Evolutionary conservation across 2,113 vertebrate species (phyloP).

Genomic region (Podarcis cretensis): DNA sequence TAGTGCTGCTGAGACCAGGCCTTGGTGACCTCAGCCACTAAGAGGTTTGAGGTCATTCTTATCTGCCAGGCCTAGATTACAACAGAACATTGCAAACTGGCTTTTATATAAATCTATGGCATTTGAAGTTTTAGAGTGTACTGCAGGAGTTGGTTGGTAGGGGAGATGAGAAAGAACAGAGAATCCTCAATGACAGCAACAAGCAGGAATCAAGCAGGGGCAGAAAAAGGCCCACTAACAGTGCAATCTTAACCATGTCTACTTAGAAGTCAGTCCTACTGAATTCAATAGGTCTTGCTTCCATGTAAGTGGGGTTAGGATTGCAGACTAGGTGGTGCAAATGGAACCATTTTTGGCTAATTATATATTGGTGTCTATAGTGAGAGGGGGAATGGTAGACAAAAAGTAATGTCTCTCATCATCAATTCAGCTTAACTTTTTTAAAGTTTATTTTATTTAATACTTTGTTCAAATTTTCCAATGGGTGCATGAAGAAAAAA

Average conservation of each 20-base stretch:
- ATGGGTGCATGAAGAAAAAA: too few relatives aligned
- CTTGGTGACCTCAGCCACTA: neutral
- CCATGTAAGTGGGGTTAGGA: too few relatives aligned
- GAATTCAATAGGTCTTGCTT: too few relatives aligned
- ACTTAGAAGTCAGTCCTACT: too few relatives aligned
- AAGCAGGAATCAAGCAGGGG: neutral
- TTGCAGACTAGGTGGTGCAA: neutral
- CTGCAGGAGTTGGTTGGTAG: neutral
- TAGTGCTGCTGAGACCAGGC: too few relatives aligned
- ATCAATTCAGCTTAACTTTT: neutral
- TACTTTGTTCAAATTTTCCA: too few relatives aligned
- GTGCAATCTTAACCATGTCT: too few relatives aligned
- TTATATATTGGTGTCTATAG: neutral
- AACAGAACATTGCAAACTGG: neutral
- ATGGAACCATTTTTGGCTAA: neutral
- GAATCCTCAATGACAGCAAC: neutral
- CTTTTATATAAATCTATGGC: neutral
- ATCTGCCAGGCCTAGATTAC: neutral
- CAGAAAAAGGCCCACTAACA: too few relatives aligned
- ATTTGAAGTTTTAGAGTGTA: neutral
- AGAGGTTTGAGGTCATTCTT: neutral
- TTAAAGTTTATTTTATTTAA: too few relatives aligned
- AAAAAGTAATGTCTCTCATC: neutral
- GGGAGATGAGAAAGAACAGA: neutral
- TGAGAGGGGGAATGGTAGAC: neutral